Evolutionary conservation across 2,113 vertebrate species (phyloP).

Genomic region (Spilogale gracilis): DNA sequence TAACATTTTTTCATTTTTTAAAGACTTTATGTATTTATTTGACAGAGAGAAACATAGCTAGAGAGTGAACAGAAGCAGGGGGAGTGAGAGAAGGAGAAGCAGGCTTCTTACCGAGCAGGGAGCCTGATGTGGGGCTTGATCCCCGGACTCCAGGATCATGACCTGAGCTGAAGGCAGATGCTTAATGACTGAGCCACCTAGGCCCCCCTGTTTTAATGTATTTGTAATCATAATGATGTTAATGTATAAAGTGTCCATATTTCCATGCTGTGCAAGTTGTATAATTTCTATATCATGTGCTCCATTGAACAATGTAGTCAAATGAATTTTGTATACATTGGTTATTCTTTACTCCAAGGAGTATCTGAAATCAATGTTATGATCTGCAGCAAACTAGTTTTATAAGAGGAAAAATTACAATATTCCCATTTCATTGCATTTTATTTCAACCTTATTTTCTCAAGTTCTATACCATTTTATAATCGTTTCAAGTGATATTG

Average conservation of each 20-base stretch:
- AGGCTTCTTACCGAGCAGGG: no score
- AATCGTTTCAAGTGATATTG: neutral
- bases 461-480: neutral
- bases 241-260: neutral
- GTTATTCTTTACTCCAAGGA: neutral
- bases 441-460: neutral
- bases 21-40: no score
- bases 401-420: neutral
- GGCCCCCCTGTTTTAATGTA: neutral
- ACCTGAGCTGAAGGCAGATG: no score
- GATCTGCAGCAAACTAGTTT: neutral
- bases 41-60: no score
- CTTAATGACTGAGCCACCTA: no score
- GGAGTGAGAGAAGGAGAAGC: no score
- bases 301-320: neutral
- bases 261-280: neutral
- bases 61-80: no score
- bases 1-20: neutral
- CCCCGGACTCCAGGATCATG: no score
- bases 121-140: no score
- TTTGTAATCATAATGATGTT: neutral
- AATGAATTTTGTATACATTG: neutral
- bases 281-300: neutral
- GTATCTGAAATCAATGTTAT: slow-evolving; percentile 19
- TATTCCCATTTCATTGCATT: neutral